phyloP scores from a whole-genome alignment of 2,113 vertebrate species.

The Craseonycteris thonglongyai region DNA sequence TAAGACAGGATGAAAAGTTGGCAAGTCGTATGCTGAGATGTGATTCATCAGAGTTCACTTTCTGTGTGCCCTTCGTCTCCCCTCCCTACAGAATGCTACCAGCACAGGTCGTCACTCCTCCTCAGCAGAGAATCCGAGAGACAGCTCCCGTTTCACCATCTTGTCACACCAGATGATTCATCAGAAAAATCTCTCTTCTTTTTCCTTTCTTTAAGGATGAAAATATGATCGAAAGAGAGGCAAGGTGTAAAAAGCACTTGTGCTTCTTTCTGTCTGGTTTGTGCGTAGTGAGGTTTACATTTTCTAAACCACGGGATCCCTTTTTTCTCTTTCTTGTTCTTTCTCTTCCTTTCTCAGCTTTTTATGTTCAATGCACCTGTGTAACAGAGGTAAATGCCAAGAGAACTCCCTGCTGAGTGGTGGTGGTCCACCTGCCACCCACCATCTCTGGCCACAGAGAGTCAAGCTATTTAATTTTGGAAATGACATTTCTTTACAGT shows the following conservation, averaged over 20 bases:
- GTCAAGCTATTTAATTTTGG: conserved; percentile 70
- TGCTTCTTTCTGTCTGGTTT: not conserved
- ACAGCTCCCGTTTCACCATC: not conserved
- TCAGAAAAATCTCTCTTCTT: not conserved
- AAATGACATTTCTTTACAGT: conserved; percentile 70
- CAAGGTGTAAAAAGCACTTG: not conserved
- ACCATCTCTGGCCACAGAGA: conserved; percentile 24
- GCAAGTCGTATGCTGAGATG: not conserved
- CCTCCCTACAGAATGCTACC: not conserved
- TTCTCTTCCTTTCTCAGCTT: conserved; percentile 8
- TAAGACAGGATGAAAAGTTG: not conserved
- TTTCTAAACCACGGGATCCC: not conserved
- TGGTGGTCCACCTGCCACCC: not conserved
- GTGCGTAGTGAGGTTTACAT: not conserved
- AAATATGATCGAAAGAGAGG: not conserved
- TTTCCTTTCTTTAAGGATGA: not conserved
- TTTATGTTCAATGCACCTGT: conserved; percentile 5
- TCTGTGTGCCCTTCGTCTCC: not conserved
- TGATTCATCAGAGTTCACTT: not conserved
- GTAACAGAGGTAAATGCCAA: conserved; percentile 64
- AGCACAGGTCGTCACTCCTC: not conserved
- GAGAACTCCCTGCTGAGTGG: not conserved
- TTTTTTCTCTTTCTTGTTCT: not conserved
- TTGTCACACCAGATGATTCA: not conserved
- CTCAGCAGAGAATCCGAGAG: not conserved